These are phyloP conservation scores for Macheiramphus alcinus DNA, from an alignment of 2,113 vertebrate genomes.

Conservation along the genomic window DNA sequence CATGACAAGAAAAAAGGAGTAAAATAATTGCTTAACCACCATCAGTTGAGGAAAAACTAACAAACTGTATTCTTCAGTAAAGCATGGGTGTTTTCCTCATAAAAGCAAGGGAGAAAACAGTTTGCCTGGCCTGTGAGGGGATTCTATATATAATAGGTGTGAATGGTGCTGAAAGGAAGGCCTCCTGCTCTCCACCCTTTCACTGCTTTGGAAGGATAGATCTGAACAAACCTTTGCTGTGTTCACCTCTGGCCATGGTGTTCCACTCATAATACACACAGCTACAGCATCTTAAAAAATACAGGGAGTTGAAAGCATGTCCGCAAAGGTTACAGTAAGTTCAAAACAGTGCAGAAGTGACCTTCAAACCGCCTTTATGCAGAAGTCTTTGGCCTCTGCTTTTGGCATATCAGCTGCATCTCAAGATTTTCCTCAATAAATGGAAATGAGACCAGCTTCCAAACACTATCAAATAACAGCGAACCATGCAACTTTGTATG, in stretches of 20 bases:
- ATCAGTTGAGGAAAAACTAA: not conserved
- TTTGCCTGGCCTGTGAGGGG: not conserved
- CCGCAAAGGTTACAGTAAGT: not conserved
- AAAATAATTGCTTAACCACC: not conserved
- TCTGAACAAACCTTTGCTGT: not conserved
- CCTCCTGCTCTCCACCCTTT: not conserved
- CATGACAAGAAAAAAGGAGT: not conserved
- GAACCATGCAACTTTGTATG: not conserved
- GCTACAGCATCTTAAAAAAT: not conserved
- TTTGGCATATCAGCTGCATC: not conserved
- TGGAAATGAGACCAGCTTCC: not conserved
- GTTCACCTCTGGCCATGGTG: not conserved
- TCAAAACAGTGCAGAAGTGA: not conserved
- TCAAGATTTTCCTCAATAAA: not conserved
- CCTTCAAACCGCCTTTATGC: not conserved
- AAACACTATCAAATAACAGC: not conserved
- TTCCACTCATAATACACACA: not conserved
- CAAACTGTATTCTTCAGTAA: not conserved
- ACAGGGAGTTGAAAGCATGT: not conserved
- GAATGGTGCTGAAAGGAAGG: not conserved
- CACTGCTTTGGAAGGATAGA: not conserved
- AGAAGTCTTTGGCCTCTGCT: not conserved
- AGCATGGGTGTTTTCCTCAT: not conserved
- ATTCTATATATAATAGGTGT: not conserved
- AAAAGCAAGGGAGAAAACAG: not conserved